Percentiles rank a stretch among this genome's conserved stretches.
These are phyloP conservation scores for Mormyrus proboscirostris DNA, from an alignment of 2,797 vertebrate species.

Conservation along the genomic window DNA sequence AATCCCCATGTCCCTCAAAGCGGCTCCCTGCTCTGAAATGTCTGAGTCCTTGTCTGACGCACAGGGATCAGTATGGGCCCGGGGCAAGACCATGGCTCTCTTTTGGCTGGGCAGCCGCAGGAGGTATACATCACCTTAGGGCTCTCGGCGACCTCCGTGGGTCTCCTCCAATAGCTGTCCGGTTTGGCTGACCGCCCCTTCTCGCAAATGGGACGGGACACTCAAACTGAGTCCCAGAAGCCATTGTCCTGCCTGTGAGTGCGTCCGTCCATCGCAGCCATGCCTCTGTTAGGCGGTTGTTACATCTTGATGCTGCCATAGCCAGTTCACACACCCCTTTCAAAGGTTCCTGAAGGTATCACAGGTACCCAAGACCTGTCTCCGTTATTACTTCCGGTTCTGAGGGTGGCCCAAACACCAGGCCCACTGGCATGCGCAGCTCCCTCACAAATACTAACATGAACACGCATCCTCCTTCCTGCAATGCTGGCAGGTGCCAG, in stretches of 20 bases:
- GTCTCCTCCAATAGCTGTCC: background rate
- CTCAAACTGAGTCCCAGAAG: background rate
- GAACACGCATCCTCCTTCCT: no score
- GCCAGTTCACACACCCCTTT: no score
- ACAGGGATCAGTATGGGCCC: background rate
- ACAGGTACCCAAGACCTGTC: no score
- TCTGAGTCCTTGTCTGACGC: background rate
- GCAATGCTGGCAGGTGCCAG: background rate
- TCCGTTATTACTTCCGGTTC: no score
- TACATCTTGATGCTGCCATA: no score
- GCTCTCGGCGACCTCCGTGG: background rate
- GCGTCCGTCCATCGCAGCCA: background rate
- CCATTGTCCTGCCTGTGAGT: background rate
- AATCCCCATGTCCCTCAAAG: background rate
- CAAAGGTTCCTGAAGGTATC: no score
- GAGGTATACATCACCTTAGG: background rate
- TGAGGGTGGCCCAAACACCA: no score
- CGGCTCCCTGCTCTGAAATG: background rate
- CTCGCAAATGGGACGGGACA: background rate
- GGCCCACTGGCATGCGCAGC: no score
- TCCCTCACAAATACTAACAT: no score
- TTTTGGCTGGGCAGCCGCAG: background rate
- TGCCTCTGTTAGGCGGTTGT: background rate
- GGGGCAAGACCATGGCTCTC: background rate
- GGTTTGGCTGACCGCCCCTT: background rate